These are phyloP conservation scores for Leptopilina drosophilae DNA, from an alignment of 2,888 invertebrate genomes.

Conservation along the genomic window DNA sequence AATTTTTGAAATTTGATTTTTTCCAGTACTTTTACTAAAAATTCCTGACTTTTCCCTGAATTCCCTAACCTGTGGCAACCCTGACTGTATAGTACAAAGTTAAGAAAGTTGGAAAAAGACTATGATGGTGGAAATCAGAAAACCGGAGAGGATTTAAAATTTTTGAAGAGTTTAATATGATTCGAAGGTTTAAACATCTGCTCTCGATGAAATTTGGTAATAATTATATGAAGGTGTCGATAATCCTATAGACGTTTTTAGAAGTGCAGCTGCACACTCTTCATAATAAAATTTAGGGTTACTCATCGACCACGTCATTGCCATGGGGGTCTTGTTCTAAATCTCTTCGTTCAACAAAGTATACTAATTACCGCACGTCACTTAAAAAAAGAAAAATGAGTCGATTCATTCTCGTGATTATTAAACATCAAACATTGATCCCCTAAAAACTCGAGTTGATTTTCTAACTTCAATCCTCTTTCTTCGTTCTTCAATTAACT, in stretches of 20 bases:
- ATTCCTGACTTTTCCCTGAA: too few relatives aligned
- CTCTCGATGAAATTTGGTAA: not conserved
- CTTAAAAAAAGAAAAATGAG: slow-evolving; percentile 10
- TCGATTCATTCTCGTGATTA: too few relatives aligned
- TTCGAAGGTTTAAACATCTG: slow-evolving; percentile 20
- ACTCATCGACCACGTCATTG: slow-evolving; percentile 40
- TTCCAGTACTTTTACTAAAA: too few relatives aligned
- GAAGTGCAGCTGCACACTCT: slow-evolving; percentile 35
- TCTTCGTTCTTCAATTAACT: not conserved
- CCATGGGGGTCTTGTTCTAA: not conserved
- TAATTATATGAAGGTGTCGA: slow-evolving; percentile 32
- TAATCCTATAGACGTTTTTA: slow-evolving; percentile 17
- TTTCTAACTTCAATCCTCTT: not conserved
- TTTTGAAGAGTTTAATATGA: not conserved
- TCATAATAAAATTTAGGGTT: slow-evolving; percentile 22
- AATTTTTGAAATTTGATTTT: too few relatives aligned
- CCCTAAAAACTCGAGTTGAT: too few relatives aligned
- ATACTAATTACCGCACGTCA: not conserved
- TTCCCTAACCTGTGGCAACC: too few relatives aligned
- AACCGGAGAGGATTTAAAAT: not conserved
- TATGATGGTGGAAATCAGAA: not conserved
- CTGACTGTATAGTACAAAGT: too few relatives aligned
- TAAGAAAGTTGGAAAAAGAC: too few relatives aligned
- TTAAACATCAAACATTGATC: not conserved
- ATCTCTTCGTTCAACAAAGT: slow-evolving; percentile 14